These are phyloP conservation scores for Timandra comae DNA, from an alignment of 2,888 invertebrate species.

Conservation along the genomic window DNA sequence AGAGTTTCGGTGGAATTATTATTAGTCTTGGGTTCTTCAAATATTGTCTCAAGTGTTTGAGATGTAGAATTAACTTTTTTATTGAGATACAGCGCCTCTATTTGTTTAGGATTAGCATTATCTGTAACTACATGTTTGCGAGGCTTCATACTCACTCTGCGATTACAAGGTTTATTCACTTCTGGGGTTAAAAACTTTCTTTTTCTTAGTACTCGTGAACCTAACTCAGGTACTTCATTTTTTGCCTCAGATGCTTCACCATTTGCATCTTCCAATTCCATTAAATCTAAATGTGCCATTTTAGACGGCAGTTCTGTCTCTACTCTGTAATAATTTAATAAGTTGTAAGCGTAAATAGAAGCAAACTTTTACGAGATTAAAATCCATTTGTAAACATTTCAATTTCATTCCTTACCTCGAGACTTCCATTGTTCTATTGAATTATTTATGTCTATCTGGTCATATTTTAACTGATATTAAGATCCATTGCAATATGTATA, in stretches of 20 bases:
- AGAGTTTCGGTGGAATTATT: slow-evolving; percentile 48
- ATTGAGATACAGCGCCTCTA: slow-evolving; percentile 75
- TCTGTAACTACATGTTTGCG: slow-evolving; percentile 56
- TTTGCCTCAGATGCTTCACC: slow-evolving; percentile 25
- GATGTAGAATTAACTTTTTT: slow-evolving; percentile 70
- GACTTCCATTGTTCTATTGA: slow-evolving; percentile 32
- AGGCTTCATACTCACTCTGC: slow-evolving; percentile 67
- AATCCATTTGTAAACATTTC: slow-evolving; percentile 1
- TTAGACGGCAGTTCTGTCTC: slow-evolving; percentile 59
- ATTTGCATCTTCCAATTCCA: slow-evolving; percentile 49
- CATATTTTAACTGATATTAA: no score
- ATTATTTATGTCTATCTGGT: no score
- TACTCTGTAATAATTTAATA: slow-evolving; percentile 35
- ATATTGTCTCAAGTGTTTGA: slow-evolving; percentile 79
- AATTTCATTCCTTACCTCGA: slow-evolving; percentile 35
- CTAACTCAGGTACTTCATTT: slow-evolving; percentile 30
- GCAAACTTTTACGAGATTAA: not conserved
- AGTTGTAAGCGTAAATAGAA: not conserved
- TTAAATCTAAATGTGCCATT: slow-evolving; percentile 68
- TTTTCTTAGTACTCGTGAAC: slow-evolving; percentile 53
- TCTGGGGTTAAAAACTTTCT: slow-evolving; percentile 54
- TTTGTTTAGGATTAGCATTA: slow-evolving; percentile 59
- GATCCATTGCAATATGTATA: no score
- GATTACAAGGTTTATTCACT: slow-evolving; percentile 53
- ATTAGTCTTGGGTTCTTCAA: slow-evolving; percentile 75